These are phyloP conservation scores for Copidosoma aretas DNA, from an alignment of 2,888 invertebrate genomes.

Conservation along the genomic window DNA sequence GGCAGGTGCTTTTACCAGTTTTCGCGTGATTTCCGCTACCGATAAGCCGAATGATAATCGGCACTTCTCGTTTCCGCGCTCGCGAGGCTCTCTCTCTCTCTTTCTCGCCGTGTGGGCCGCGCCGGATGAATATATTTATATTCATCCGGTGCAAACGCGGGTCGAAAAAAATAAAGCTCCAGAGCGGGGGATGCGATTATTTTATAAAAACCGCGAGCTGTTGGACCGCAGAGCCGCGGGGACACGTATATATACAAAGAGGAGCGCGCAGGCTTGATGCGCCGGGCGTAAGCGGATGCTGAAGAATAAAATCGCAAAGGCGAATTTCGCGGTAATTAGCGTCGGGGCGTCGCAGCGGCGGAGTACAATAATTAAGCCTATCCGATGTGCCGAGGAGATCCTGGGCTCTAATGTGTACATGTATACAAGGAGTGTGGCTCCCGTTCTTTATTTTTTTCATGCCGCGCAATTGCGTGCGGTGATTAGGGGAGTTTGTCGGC, in stretches of 20 bases:
- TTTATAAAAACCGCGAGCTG: conserved; percentile 9
- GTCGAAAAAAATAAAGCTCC: background rate
- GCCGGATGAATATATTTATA: conserved; percentile 39
- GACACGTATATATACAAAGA: background rate
- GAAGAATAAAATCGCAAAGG: background rate
- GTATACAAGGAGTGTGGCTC: conserved; percentile 46
- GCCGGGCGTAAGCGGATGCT: too few relatives aligned
- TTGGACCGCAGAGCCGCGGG: too few relatives aligned
- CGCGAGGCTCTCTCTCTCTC: background rate
- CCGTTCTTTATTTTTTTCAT: conserved; percentile 15
- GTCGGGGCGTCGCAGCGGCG: background rate
- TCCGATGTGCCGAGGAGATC: conserved; percentile 53
- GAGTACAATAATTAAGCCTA: conserved; percentile 53
- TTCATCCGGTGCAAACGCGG: conserved; percentile 39
- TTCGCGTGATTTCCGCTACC: conserved; percentile 40
- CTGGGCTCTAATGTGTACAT: conserved; percentile 46
- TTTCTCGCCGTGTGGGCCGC: conserved; percentile 16
- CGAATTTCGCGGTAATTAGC: conserved; percentile 38
- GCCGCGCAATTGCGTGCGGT: conserved; percentile 29
- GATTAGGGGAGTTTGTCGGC: conserved; percentile 57
- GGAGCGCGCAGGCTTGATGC: too few relatives aligned
- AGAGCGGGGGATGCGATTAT: background rate
- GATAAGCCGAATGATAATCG: conserved; percentile 33
- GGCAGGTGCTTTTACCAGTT: conserved; percentile 16
- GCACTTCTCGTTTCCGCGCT: conserved; percentile 37